These are phyloP conservation scores for Drosophila quadrilineata DNA, from an alignment of 1,140 invertebrate genomes.

Conservation along the genomic window DNA sequence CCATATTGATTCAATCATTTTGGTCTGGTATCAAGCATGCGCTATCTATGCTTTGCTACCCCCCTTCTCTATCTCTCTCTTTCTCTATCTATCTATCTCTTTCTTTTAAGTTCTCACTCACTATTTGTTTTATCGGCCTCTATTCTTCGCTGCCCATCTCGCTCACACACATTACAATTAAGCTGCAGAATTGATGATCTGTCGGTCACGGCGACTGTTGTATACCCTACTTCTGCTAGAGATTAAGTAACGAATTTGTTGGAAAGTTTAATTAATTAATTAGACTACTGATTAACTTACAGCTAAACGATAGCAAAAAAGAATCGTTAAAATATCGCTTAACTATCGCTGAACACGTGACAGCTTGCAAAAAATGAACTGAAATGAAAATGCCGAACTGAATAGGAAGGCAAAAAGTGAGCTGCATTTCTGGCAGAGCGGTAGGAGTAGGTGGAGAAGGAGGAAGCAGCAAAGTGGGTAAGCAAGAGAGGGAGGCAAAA, in stretches of 20 bases:
- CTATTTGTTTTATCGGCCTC: no score
- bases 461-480: no score
- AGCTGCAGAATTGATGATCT: neutral
- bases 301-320: conserved; percentile 9
- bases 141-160: neutral
- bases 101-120: no score
- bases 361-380: conserved; percentile 24
- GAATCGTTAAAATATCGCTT: no score
- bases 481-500: no score
- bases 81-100: no score
- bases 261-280: neutral
- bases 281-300: conserved; percentile 1
- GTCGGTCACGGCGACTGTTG: neutral
- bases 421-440: conserved; percentile 17
- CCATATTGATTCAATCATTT: conserved; percentile 69
- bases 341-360: no score
- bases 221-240: conserved; percentile 3
- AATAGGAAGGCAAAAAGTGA: conserved; percentile 54
- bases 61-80: neutral
- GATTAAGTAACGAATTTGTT: neutral
- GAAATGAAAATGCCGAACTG: conserved; percentile 7
- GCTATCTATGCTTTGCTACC: conserved; percentile 30
- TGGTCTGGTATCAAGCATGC: conserved; percentile 53
- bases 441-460: neutral
- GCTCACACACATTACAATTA: conserved; percentile 15